Evolutionary conservation across 2,888 invertebrate species (phyloP).

Genomic region (Caenorhabditis angaria): DNA sequence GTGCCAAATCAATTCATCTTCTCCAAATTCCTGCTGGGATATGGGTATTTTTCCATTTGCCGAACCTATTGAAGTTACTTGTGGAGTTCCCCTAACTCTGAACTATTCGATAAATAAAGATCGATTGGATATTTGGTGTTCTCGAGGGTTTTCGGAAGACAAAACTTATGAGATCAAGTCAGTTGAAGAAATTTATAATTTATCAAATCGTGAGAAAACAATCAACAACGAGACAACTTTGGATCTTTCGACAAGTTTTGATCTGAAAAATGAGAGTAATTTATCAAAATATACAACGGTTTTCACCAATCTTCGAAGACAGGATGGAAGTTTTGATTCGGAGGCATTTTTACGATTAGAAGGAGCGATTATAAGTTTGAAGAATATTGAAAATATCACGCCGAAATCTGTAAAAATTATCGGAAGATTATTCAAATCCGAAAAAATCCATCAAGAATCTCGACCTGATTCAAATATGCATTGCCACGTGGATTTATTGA

Average conservation of each 20-base stretch:
- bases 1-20: conserved; percentile 12
- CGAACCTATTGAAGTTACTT: conserved; percentile 10
- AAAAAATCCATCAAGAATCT: conserved; percentile 18
- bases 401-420: conserved; percentile 16
- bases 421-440: conserved; percentile 29
- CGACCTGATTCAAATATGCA: conserved; percentile 34
- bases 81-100: background rate
- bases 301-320: background rate
- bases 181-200: no score
- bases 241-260: no score
- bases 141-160: no score
- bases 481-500: conserved; percentile 29
- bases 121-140: conserved; percentile 24
- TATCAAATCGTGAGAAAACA: no score
- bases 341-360: conserved; percentile 19
- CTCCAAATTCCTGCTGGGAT: conserved; percentile 34
- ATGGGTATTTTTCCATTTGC: conserved; percentile 43
- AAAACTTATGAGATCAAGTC: no score
- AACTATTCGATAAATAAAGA: conserved; percentile 7
- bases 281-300: background rate
- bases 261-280: background rate
- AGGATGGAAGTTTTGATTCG: conserved; percentile 24
- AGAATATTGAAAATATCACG: conserved; percentile 13
- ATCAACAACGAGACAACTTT: no score
- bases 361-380: conserved; percentile 10